A percentile compares a stretch with the other conserved stretches of the same genome.
These are phyloP conservation scores for Drosophila nebulosa DNA, from an alignment of 1,140 invertebrate species.

Conservation along the genomic window DNA sequence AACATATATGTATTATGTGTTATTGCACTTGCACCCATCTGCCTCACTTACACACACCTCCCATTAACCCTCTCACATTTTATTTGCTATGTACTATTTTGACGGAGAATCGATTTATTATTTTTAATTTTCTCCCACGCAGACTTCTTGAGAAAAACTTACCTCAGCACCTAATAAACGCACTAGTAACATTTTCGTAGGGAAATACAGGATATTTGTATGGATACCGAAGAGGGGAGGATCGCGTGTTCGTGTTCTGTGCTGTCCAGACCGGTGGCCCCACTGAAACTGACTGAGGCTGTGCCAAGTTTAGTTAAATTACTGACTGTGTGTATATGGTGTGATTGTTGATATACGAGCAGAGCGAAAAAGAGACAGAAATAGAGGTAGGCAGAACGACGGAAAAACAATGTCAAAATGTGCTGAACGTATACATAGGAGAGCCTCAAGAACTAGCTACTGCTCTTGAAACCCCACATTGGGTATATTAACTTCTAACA, in stretches of 20 bases:
- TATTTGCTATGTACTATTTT: neutral
- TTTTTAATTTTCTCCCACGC: neutral
- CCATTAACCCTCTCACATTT: no score
- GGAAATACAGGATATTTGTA: conserved; percentile 15
- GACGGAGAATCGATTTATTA: neutral
- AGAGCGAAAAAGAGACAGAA: neutral
- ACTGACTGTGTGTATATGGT: conserved; percentile 37
- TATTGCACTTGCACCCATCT: no score
- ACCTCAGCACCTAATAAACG: conserved; percentile 75
- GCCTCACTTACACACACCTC: no score
- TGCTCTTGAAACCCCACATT: conserved; percentile 22
- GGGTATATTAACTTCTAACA: neutral
- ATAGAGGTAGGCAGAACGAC: neutral
- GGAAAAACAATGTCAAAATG: conserved; percentile 18
- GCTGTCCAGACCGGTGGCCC: conserved; percentile 65
- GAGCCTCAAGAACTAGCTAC: conserved; percentile 29
- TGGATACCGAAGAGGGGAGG: conserved; percentile 5
- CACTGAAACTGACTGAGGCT: conserved; percentile 72
- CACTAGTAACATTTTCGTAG: conserved; percentile 64
- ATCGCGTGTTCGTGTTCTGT: conserved; percentile 56
- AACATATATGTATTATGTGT: no score
- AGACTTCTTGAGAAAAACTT: conserved; percentile 27
- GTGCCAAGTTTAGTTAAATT: conserved; percentile 30
- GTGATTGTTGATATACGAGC: conserved; percentile 74
- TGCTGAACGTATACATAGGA: no score